A percentile compares a stretch with the other conserved stretches of the same genome.
Conservation (phyloP, 1,140 invertebrate species). For the Aphelenchoides fujianensis region DNA sequence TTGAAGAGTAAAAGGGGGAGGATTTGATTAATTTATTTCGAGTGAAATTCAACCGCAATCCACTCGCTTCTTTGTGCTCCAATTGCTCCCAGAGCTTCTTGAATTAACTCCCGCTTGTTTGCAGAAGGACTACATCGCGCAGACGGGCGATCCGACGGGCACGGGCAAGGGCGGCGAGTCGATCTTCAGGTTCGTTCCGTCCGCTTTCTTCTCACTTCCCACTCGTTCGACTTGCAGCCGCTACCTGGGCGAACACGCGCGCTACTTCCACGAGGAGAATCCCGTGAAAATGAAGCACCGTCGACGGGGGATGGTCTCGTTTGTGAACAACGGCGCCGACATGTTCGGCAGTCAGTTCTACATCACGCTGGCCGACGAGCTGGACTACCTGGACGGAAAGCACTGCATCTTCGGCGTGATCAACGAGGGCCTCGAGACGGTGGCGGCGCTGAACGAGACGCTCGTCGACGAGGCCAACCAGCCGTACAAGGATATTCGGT, state of each 20-base stretch:
- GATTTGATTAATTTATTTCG: constrained; percentile 24
- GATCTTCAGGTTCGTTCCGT: constrained; percentile 63
- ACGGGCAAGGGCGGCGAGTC: constrained; percentile 87
- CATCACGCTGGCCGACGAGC: constrained; percentile 80
- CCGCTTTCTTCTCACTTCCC: constrained; percentile 18
- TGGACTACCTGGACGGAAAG: constrained; percentile 84
- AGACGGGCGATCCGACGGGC: constrained; percentile 92
- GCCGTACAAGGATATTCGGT: constrained; percentile 88
- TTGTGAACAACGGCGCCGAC: constrained; percentile 88
- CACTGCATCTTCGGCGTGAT: constrained; percentile 98
- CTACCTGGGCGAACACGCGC: constrained; percentile 73
- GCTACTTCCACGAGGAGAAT: constrained; percentile 86
- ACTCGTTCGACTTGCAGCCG: not conserved
- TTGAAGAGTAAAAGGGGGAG: not conserved
- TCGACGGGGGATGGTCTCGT: constrained; percentile 80
- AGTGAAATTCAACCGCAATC: constrained; percentile 4
- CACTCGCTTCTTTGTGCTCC: too few species aligned
- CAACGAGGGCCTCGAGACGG: constrained; percentile 82
- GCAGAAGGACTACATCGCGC: constrained; percentile 84
- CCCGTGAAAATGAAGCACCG: constrained; percentile 86
- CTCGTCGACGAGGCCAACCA: constrained; percentile 85
- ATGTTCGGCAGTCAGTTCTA: constrained; percentile 93
- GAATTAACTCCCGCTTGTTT: too few species aligned
- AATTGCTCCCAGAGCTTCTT: too few species aligned
- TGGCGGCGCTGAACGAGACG: constrained; percentile 84